Conservation (phyloP, 2,113 vertebrate genomes). For the Empidonax alnorum region DNA sequence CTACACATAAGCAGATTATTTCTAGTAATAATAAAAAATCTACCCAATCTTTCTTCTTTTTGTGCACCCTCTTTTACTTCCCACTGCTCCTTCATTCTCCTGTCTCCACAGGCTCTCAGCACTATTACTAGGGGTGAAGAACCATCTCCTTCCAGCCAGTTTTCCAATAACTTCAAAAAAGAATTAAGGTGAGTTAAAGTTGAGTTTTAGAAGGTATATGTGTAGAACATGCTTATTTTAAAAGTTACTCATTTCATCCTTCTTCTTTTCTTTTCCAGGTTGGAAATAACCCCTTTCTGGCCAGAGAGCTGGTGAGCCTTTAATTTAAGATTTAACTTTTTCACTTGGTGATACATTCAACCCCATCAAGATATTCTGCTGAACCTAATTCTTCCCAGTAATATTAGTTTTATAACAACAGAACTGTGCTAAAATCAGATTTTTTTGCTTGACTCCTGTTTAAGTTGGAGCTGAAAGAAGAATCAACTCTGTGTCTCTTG, state of each 20-base stretch:
- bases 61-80: neutral
- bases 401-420: neutral
- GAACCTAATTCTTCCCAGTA: neutral
- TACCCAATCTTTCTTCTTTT: neutral
- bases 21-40: neutral
- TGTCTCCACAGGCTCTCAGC: constrained; percentile 36
- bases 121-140: neutral
- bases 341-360: neutral
- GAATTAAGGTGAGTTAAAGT: constrained; percentile 16
- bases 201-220: neutral
- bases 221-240: neutral
- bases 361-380: neutral
- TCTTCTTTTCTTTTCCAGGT: neutral
- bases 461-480: neutral
- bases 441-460: neutral
- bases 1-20: neutral
- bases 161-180: neutral
- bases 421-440: neutral
- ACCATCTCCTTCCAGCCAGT: neutral
- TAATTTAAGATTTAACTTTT: neutral
- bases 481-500: neutral
- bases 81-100: neutral
- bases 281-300: neutral
- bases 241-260: neutral
- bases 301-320: neutral